These are phyloP conservation scores for Pseudorectes ferrugineus DNA, from an alignment of 2,113 vertebrate genomes.

Conservation along the genomic window DNA sequence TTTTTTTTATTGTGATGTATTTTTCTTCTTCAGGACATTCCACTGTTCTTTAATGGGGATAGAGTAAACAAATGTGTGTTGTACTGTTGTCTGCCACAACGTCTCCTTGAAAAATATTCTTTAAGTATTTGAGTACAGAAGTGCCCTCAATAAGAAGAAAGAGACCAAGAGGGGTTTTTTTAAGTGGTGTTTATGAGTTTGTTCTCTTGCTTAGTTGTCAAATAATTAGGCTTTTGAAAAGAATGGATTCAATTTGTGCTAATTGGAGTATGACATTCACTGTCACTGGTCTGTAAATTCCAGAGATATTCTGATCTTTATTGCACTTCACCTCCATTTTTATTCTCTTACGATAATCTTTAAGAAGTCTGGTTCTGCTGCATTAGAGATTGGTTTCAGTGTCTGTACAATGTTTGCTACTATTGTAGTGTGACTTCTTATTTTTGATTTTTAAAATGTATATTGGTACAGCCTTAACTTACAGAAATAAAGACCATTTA, in stretches of 20 bases:
- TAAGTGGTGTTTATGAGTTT: neutral
- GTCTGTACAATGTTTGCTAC: constrained; percentile 38
- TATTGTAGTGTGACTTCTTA: constrained; percentile 40
- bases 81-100: neutral
- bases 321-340: constrained; percentile 40
- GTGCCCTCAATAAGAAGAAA: neutral
- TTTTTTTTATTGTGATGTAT: neutral
- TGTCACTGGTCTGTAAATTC: constrained; percentile 37
- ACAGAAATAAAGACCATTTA: constrained; percentile 34
- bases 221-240: neutral
- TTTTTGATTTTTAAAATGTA: neutral
- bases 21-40: neutral
- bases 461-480: constrained; percentile 58
- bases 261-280: neutral
- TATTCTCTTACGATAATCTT: constrained; percentile 21
- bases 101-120: constrained; percentile 4
- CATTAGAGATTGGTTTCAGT: constrained; percentile 35
- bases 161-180: neutral
- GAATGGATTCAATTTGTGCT: neutral
- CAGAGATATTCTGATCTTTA: neutral
- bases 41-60: neutral
- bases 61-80: neutral
- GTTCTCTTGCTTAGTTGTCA: neutral
- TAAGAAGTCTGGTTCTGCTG: constrained; percentile 56
- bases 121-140: neutral